Conservation (phyloP, 2,797 vertebrate species). For the Fringilla coelebs region DNA sequence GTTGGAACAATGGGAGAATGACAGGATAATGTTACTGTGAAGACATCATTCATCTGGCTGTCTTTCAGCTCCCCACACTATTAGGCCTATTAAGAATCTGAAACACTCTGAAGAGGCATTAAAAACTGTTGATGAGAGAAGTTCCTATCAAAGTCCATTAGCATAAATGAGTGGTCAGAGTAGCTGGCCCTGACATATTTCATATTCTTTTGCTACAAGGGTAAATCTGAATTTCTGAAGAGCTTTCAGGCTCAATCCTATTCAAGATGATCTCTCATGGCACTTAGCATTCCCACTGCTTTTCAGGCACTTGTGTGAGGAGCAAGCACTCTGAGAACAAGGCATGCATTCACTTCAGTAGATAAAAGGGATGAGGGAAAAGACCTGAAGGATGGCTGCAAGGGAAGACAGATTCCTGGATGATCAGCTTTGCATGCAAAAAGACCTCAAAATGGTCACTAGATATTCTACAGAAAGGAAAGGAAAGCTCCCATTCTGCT, state of each 20-base stretch:
- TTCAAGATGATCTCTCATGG: constrained; percentile 14
- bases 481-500: not conserved
- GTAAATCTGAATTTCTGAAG: constrained; percentile 15
- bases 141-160: constrained; percentile 44
- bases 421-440: not conserved
- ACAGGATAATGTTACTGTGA: not conserved
- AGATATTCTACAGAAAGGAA: not conserved
- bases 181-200: not conserved
- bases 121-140: constrained; percentile 18
- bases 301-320: not conserved
- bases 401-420: not conserved
- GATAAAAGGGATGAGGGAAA: not conserved
- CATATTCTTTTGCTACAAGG: constrained; percentile 8
- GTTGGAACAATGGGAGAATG: not conserved
- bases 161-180: constrained; percentile 31
- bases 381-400: not conserved
- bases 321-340: not conserved
- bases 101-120: constrained; percentile 19
- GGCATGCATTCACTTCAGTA: not conserved
- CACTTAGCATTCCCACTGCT: not conserved
- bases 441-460: not conserved
- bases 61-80: not conserved
- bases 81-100: constrained; percentile 14
- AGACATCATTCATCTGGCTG: constrained; percentile 3
- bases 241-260: constrained; percentile 38